Evolutionary conservation across 2,113 vertebrate species (phyloP).

Genomic region (Taurulus bubalis): DNA sequence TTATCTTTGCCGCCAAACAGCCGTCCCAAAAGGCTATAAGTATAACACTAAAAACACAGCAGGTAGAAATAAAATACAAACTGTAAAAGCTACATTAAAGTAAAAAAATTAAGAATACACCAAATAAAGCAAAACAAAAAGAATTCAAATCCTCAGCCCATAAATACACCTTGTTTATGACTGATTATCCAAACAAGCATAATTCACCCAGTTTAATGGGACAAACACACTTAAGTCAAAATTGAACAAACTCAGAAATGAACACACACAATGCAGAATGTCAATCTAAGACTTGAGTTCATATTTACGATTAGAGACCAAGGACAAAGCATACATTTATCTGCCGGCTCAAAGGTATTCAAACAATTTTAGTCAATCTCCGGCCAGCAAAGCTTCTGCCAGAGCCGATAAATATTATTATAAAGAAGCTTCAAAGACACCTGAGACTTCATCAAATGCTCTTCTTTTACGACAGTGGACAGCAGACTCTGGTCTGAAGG

Average conservation of each 20-base stretch:
- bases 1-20: not conserved
- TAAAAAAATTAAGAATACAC: not conserved
- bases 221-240: not conserved
- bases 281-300: not conserved
- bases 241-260: not conserved
- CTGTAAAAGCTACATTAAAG: not conserved
- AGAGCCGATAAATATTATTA: conserved; percentile 55
- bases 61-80: not conserved
- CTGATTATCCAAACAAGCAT: not conserved
- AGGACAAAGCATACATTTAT: conserved; percentile 39
- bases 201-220: not conserved
- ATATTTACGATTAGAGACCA: conserved; percentile 5
- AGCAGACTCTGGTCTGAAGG: conserved; percentile 32
- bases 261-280: not conserved
- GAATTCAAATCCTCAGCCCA: not conserved
- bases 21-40: not conserved
- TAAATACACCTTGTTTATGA: not conserved
- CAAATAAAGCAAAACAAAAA: not conserved
- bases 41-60: not conserved
- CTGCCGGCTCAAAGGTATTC: conserved; percentile 16
- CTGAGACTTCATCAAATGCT: conserved; percentile 63
- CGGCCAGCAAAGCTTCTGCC: conserved; percentile 39
- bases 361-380: conserved; percentile 18
- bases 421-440: conserved; percentile 44
- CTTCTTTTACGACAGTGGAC: conserved; percentile 16